Conservation (phyloP, 2,113 vertebrate genomes). For the Bambusicola thoracicus region DNA sequence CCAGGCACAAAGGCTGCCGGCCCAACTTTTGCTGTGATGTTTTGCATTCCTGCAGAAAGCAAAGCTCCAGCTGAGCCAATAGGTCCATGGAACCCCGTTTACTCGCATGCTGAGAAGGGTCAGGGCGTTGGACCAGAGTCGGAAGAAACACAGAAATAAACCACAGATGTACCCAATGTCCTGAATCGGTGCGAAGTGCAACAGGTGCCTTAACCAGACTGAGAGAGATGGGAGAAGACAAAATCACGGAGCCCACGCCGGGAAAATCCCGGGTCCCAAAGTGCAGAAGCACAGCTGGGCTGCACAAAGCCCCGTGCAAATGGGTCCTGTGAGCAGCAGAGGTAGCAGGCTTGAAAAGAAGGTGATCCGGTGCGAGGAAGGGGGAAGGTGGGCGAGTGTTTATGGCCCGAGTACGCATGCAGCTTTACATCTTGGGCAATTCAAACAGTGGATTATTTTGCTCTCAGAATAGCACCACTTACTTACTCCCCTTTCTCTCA, state of each 20-base stretch:
- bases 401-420: background rate
- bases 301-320: fast-evolving
- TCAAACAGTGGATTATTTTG: background rate
- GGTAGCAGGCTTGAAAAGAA: fast-evolving
- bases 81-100: background rate
- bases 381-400: background rate
- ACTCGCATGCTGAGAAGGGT: fast-evolving
- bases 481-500: background rate
- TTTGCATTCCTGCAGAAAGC: background rate
- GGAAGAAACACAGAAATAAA: background rate
- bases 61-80: background rate
- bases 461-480: background rate
- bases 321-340: background rate
- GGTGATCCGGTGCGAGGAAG: fast-evolving
- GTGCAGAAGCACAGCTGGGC: fast-evolving
- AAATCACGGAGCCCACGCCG: background rate
- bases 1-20: background rate
- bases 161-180: fast-evolving
- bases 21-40: background rate
- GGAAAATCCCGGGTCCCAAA: background rate
- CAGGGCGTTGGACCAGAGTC: background rate
- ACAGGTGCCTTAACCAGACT: background rate
- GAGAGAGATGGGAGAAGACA: background rate
- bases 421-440: background rate
- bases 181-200: background rate